Percentiles rank a stretch among this genome's conserved stretches.
phyloP scores from a whole-genome alignment of 1,140 invertebrate genomes.

The Sesamia nonagrioides region DNA sequence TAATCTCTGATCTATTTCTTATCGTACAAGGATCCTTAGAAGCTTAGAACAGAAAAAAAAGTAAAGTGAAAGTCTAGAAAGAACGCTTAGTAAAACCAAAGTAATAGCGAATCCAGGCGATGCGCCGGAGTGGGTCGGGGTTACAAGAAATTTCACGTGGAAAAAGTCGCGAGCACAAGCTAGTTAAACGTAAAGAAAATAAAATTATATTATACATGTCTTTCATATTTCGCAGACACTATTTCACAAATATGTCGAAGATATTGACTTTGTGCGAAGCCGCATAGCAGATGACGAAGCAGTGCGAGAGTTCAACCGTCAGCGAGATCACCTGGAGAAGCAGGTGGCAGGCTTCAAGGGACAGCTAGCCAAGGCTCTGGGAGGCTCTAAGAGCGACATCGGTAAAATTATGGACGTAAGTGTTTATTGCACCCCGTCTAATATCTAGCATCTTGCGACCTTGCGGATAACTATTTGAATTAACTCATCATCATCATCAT shows the following conservation, averaged over 20 bases:
- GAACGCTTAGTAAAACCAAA: no score
- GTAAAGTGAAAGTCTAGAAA: no score
- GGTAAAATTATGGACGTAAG: slow-evolving; percentile 85
- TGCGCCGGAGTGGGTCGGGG: no score
- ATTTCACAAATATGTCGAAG: slow-evolving; percentile 92
- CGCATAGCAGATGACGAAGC: slow-evolving; percentile 91
- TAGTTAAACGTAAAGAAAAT: neutral
- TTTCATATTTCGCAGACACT: slow-evolving; percentile 82
- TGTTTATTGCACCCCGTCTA: neutral
- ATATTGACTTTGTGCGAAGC: slow-evolving; percentile 89
- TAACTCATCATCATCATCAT: neutral
- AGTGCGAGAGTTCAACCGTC: slow-evolving; percentile 92
- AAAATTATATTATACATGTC: neutral
- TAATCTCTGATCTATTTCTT: no score
- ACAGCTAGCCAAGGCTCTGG: slow-evolving; percentile 76
- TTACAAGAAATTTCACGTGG: no score
- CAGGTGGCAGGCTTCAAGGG: slow-evolving; percentile 89
- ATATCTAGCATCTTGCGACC: no score
- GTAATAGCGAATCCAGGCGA: no score
- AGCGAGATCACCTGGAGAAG: slow-evolving; percentile 93
- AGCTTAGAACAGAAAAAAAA: no score
- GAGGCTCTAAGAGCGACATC: slow-evolving; percentile 79
- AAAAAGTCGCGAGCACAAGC: no score
- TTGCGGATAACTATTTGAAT: no score
- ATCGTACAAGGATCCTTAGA: no score